These are phyloP conservation scores for Tenthredo scrophulariae DNA, from an alignment of 2,888 invertebrate genomes.

Conservation along the genomic window DNA sequence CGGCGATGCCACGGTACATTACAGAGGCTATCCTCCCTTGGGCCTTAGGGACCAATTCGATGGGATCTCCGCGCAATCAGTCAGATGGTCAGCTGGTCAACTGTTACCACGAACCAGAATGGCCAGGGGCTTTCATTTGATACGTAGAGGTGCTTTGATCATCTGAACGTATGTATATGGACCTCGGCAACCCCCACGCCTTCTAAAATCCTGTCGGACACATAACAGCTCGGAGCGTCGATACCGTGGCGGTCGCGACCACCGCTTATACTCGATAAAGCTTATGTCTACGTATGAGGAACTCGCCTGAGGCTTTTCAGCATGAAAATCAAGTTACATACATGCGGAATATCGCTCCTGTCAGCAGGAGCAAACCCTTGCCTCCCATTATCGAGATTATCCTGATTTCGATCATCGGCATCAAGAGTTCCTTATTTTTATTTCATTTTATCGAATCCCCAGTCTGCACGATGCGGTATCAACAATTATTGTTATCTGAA, in stretches of 20 bases:
- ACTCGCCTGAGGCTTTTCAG: conserved; percentile 65
- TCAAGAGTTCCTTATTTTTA: neutral
- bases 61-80: conserved; percentile 11
- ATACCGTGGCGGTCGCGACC: conserved; percentile 57
- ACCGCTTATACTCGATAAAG: conserved; percentile 61
- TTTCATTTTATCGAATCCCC: neutral
- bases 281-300: conserved; percentile 54
- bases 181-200: neutral
- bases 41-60: conserved; percentile 15
- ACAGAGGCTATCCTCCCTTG: neutral
- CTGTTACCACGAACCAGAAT: conserved; percentile 57
- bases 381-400: conserved; percentile 56
- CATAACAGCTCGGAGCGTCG: neutral
- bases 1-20: neutral
- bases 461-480: too few relatives aligned
- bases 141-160: conserved; percentile 70
- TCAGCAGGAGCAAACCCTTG: conserved; percentile 64
- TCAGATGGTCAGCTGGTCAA: conserved; percentile 65
- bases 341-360: conserved; percentile 66
- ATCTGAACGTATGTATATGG: conserved; percentile 55
- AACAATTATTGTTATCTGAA: neutral
- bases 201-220: neutral
- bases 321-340: conserved; percentile 62
- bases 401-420: neutral
- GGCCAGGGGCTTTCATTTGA: conserved; percentile 64